These are phyloP conservation scores for Bombus confusus DNA, from an alignment of 1,140 invertebrate genomes.

Conservation along the genomic window DNA sequence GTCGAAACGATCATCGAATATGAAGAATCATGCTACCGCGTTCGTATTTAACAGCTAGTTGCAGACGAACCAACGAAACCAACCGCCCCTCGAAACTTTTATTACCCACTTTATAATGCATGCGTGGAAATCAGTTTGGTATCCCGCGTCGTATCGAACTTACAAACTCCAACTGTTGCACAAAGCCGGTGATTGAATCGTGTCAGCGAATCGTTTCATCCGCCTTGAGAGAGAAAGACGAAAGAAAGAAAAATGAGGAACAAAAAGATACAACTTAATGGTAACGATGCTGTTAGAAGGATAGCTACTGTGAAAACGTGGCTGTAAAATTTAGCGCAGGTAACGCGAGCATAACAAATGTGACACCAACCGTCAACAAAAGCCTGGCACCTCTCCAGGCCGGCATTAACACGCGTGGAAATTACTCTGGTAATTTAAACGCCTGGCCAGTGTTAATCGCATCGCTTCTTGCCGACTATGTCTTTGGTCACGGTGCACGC, in stretches of 20 bases:
- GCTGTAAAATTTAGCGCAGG: conserved; percentile 36
- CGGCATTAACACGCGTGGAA: conserved; percentile 57
- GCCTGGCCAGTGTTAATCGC: conserved; percentile 52
- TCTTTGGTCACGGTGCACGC: no score
- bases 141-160: no score
- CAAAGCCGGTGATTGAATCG: conserved; percentile 14
- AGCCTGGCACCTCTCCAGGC: conserved; percentile 53
- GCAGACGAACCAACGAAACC: not conserved
- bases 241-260: not conserved
- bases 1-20: no score
- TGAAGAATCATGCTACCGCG: not conserved
- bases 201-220: not conserved
- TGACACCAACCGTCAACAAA: conserved; percentile 62
- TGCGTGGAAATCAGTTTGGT: not conserved
- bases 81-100: not conserved
- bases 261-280: no score
- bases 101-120: not conserved
- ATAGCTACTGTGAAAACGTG: conserved; percentile 12
- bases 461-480: not conserved
- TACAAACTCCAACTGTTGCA: conserved; percentile 11
- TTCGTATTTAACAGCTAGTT: not conserved
- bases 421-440: conserved; percentile 60
- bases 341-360: conserved; percentile 57
- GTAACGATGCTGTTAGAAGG: not conserved
- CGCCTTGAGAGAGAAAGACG: not conserved